Conservation (phyloP, 1,140 invertebrate genomes). For the Drosophila virilis region DNA sequence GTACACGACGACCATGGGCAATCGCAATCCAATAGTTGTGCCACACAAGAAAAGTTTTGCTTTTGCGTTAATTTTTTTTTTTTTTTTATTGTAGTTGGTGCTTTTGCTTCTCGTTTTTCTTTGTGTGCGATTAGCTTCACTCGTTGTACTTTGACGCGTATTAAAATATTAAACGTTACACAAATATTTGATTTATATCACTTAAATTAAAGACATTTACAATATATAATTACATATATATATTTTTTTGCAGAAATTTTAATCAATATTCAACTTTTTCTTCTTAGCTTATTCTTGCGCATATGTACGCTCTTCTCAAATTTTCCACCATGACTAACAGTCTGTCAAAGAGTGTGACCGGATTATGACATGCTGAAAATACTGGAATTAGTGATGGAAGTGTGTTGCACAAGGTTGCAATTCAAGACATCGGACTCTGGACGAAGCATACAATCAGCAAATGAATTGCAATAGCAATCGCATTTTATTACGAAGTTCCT, state of each 20-base stretch:
- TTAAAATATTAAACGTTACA: slow-evolving; percentile 80
- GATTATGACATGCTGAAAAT: slow-evolving; percentile 4
- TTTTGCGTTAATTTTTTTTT: slow-evolving; percentile 44
- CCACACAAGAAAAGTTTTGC: slow-evolving; percentile 50
- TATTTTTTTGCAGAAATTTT: slow-evolving; percentile 80
- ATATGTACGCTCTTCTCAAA: slow-evolving; percentile 71
- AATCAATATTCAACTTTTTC: slow-evolving; percentile 76
- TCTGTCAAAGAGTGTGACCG: slow-evolving; percentile 20
- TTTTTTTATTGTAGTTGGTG: slow-evolving; percentile 32
- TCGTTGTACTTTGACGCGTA: slow-evolving; percentile 83
- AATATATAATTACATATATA: slow-evolving; percentile 82
- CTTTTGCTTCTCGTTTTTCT: slow-evolving; percentile 48
- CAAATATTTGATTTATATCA: slow-evolving; percentile 79
- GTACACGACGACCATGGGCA: slow-evolving; percentile 51
- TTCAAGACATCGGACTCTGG: not conserved
- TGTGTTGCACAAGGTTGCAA: not conserved
- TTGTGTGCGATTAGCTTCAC: slow-evolving; percentile 70
- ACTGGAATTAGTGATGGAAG: slow-evolving; percentile 3
- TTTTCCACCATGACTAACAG: slow-evolving; percentile 73
- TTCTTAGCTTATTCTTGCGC: slow-evolving; percentile 72
- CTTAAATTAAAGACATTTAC: slow-evolving; percentile 79
- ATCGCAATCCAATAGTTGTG: slow-evolving; percentile 24
- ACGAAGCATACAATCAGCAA: not conserved
- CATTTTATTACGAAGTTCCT: not conserved
- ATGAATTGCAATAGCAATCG: too few species aligned